A percentile compares a stretch with the other conserved stretches of the same genome.
Evolutionary conservation across 2,113 vertebrate genomes (phyloP).

Genomic region (Choloepus hoffmanni): DNA sequence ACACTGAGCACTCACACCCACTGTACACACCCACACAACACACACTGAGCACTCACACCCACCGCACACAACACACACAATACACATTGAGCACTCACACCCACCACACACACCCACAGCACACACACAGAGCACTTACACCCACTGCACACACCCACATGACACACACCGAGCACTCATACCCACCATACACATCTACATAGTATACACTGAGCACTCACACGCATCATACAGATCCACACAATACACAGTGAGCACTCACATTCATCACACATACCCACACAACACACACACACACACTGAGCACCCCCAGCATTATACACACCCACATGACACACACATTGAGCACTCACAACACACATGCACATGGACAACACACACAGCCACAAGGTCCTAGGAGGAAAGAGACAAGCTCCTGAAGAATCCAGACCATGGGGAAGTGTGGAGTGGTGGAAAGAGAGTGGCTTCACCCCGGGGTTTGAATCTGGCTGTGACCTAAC

Average conservation of each 20-base stretch:
- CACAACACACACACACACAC: not conserved
- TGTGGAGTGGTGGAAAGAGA: not conserved
- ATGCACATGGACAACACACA: not conserved
- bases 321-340: not conserved
- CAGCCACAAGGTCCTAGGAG: not conserved
- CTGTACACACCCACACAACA: not conserved
- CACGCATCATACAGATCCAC: not conserved
- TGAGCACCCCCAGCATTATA: too few relatives aligned
- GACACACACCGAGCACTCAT: not conserved
- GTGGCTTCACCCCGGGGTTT: not conserved
- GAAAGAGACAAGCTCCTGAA: not conserved
- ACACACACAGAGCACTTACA: not conserved
- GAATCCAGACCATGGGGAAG: not conserved
- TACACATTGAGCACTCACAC: not conserved
- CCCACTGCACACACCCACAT: not conserved
- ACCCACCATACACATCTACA: not conserved
- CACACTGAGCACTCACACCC: not conserved
- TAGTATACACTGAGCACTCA: too few relatives aligned
- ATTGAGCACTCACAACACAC: not conserved
- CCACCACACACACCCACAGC: too few relatives aligned
- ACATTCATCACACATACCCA: not conserved
- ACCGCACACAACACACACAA: not conserved
- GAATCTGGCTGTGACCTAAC: not conserved
- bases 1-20: not conserved
- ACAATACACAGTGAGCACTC: not conserved